phyloP scores from a whole-genome alignment of 2,797 vertebrate species.

The Rhadinocentrus ornatus region DNA sequence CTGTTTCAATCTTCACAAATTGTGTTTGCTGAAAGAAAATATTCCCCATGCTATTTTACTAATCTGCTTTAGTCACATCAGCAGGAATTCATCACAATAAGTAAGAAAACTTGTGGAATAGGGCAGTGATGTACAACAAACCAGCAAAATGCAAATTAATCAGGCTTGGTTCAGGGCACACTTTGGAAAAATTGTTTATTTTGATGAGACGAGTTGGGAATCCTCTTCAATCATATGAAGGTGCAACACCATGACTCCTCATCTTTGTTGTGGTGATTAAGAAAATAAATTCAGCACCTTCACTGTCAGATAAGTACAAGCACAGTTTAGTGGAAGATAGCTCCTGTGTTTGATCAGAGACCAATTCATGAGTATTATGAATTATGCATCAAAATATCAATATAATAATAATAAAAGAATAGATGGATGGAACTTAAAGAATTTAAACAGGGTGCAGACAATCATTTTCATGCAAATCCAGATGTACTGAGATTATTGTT shows the following conservation, averaged over 20 bases:
- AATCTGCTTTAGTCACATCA: slow-evolving; percentile 37
- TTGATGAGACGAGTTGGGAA: slow-evolving; percentile 69
- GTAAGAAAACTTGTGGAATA: slow-evolving; percentile 55
- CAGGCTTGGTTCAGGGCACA: slow-evolving; percentile 71
- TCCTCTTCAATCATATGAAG: slow-evolving; percentile 75
- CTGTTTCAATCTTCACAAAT: background rate
- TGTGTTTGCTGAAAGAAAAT: background rate
- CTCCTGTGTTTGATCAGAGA: slow-evolving; percentile 22
- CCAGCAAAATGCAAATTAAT: slow-evolving; percentile 79
- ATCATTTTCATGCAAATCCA: slow-evolving; percentile 60
- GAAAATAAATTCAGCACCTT: slow-evolving; percentile 53
- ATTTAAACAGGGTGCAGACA: slow-evolving; percentile 18
- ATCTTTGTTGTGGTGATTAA: slow-evolving; percentile 63
- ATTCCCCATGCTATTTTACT: background rate
- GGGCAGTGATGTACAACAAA: slow-evolving; percentile 74
- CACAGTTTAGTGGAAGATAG: slow-evolving; percentile 1
- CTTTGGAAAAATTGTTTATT: slow-evolving; percentile 79
- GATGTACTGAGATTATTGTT: slow-evolving; percentile 27
- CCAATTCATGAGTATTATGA: slow-evolving; percentile 41
- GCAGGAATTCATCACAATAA: slow-evolving; percentile 52
- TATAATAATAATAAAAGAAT: slow-evolving; percentile 25
- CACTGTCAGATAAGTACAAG: slow-evolving; percentile 21
- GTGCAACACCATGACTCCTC: slow-evolving; percentile 49
- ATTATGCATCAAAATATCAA: slow-evolving; percentile 41
- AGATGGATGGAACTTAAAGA: slow-evolving; percentile 45